Base-by-base conservation (phyloP, 1,140 invertebrate genomes). In the Antheraea pernyi region DNA sequence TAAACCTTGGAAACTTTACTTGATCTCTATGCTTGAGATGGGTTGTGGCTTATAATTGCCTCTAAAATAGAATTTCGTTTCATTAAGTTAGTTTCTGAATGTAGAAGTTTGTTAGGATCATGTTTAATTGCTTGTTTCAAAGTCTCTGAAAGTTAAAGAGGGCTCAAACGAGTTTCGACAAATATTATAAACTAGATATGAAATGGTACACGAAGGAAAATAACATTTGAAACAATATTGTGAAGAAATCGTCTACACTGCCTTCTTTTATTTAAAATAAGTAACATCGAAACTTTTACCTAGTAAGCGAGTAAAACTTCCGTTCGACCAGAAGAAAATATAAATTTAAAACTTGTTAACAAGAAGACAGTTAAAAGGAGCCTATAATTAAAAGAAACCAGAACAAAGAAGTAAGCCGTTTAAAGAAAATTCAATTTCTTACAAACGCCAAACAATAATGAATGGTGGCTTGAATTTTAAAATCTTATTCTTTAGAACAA, bases 1-100 rank as follows among this genome's bases (percentile, higher is more conserved):
- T 85, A 75, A 88, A 89, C 86, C 88, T 85, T 81, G 84, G 81
- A 89, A 88, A 89, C 83, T 87, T 89, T 84, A 89, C 83, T 91
- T 87, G 87, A 86, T 85, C 88, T 84, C 78, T 77, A 79, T 68
- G 72, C 76, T 79, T 80, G 85, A 89, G 85, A 85, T 88, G 86
- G 85, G 82, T 82, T 82, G 79, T 86, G 82, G 19, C 19, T 13
- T 30, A 22, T 36, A 61, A 11, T 61, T 36, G 86, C 74, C 84
- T 48, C 62, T 22, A 19, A 60, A 60, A 64, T 77, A 83, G 88
- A 88, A 89, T 87, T 89, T 84, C 81, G 77, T 85, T 89, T 87
- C 86, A 90, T 88, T 90, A 88, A 88, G 78, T 86, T 84, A 83
- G 73, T 79, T 80, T 77, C 76, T 82, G 76, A 83, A 84, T 84